Base-by-base conservation (phyloP, 2,888 invertebrate species). In the Napeogenes sylphis region DNA sequence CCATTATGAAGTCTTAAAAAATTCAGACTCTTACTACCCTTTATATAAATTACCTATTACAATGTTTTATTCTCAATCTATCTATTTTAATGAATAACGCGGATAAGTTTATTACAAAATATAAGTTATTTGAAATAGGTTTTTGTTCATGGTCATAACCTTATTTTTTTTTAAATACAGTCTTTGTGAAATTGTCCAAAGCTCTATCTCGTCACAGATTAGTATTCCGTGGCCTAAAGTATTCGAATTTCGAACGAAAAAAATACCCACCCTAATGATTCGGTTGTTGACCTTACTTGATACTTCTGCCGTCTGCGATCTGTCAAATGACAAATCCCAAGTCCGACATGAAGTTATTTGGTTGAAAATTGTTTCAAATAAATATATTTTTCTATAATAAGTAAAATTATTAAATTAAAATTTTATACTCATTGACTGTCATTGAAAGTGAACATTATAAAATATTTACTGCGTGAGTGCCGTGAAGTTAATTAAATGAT, bases 281-380 rank as follows among this genome's bases (percentile, higher is more conserved):
- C 81, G 87, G 85, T 83, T 85, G 84, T 83, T 86, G 86, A 86
- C 85, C 85, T 85, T 83, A 79, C 71, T 77, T 42, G 42, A 42
- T 42, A 42, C 42, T 42, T 42, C 8, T 35, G 5, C 35, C 42
- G 5, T 42, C 10, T 42, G 10, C 42, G 42, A 42, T 70, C 78
- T 84, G 84, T 86, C 88, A 85, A 80, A 82, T 75, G 60, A 79
- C 21, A 21, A 21, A 21, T 21, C 21, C 21, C 21, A 1, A 21
- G 21, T 21, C 21, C 82, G 42, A 42, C 42, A 42, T 42, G 42
- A 42, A 42, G 82, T 82, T 85, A 79, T 82, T 84, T 83, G 79
- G 73, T 76, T 76, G 80, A 77, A 63, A 66, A 61, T 62, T 71
- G 71, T 76, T 77, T 77, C 73, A 79, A 80, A 82, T 81, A 71